Percentiles rank a stretch among this genome's conserved stretches.
These are phyloP conservation scores for Vulpes vulpes DNA, from an alignment of 2,113 vertebrate genomes.

Conservation along the genomic window DNA sequence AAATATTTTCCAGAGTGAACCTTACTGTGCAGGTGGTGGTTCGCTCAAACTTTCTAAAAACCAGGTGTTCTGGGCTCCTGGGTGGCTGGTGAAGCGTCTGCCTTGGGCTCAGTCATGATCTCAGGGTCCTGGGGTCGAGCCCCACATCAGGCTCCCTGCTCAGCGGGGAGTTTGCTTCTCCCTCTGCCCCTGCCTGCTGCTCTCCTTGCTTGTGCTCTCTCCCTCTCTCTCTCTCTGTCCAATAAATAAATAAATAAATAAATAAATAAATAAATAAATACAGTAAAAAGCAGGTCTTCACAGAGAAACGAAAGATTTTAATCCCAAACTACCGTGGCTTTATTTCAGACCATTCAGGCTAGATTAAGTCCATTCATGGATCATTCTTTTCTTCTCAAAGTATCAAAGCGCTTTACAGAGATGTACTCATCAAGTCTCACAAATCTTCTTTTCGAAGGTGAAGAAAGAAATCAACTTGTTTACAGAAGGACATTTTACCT, in stretches of 20 bases:
- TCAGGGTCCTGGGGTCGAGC: too few relatives aligned
- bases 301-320: neutral
- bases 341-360: slow-evolving; percentile 29
- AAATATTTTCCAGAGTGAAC: neutral
- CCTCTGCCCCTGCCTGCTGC: too few relatives aligned
- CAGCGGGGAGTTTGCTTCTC: too few relatives aligned
- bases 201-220: too few relatives aligned
- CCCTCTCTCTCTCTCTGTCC: too few relatives aligned
- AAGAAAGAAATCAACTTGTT: neutral
- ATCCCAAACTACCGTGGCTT: neutral
- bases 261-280: too few relatives aligned
- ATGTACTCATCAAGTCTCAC: neutral
- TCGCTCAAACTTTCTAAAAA: slow-evolving; percentile 2
- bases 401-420: neutral
- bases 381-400: slow-evolving; percentile 28
- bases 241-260: too few relatives aligned
- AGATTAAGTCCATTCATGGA: neutral
- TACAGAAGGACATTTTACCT: neutral
- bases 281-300: neutral
- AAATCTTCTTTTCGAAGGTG: neutral
- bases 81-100: too few relatives aligned
- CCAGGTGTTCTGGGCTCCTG: too few relatives aligned
- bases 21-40: neutral
- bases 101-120: too few relatives aligned
- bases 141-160: too few relatives aligned